Evolutionary conservation across 2,113 vertebrate genomes (phyloP), one percentile per base, ranked within the genome.

Genomic region (Hassar affinis): DNA sequence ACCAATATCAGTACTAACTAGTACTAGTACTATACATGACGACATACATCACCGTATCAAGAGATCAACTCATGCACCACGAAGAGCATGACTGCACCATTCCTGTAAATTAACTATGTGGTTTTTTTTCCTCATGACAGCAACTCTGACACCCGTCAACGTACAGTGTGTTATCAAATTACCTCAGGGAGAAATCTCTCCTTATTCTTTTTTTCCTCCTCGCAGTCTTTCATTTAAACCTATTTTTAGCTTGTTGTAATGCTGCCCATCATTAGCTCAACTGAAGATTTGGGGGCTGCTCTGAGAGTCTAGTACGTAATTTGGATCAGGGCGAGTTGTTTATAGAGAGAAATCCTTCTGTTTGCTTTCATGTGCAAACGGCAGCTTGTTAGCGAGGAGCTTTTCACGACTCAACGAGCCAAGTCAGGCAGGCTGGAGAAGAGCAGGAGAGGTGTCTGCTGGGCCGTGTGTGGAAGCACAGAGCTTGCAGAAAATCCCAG

Each of bases 361-460:
- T 88, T 85, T 87, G 81, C 76, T 88, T 88, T 85, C 61, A 89
- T 88, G 85, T 84, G 85, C 80, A 80, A 87, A 83, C 62, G 83
- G 85, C 86, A 87, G 85, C 84, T 88, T 88, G 85, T 86, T 88
- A 88, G 81, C 75, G 27, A 33, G 74, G 82, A 77, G 78, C 78
- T 79, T 85, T 79, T 86, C 85, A 71, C 86, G 80, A 72, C 62
- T 85, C 72, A 15, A 68, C 81, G 49, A 78, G 85, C 59, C 52
- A 71, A 75, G 85, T 30, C 45, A 62, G 78, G 85, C 49, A 30
- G 38, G 52, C 80, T 86, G 85, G 82, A 85, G 27, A 59, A 42
- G 49, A 81, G 54, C 20, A n/a, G 42, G 42, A 76, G 51, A 83
- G 78, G 81, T 83, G 78, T 84, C 81, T 76, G 76, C 49, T 72